Percentiles rank a stretch among this genome's conserved stretches.
Evolutionary conservation across 2,797 vertebrate genomes (phyloP).

Genomic region (Malacoraja senta): DNA sequence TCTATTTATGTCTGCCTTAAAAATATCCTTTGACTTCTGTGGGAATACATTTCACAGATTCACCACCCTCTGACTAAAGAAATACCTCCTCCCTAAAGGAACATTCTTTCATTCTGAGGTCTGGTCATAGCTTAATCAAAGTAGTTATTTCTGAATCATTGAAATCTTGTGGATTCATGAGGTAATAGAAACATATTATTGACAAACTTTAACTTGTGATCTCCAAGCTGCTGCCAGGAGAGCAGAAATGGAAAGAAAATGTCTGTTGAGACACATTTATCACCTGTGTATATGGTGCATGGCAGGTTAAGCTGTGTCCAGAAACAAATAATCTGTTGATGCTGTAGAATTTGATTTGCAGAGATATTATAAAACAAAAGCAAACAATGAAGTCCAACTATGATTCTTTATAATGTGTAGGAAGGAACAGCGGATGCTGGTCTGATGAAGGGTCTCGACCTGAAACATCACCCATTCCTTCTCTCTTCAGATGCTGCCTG

Average conservation of each 20-base stretch:
- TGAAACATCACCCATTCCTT: no score
- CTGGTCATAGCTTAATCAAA: no score
- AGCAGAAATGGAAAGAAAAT: not conserved
- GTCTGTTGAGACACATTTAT: not conserved
- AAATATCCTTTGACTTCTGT: no score
- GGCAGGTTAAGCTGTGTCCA: not conserved
- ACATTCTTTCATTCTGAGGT: no score
- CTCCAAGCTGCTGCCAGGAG: not conserved
- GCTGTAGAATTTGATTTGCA: not conserved
- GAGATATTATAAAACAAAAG: not conserved
- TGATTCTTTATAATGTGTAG: no score
- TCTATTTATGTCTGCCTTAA: no score
- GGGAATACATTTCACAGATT: no score
- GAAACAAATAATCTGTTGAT: not conserved
- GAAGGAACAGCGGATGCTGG: no score
- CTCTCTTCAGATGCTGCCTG: no score
- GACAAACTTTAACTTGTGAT: not conserved
- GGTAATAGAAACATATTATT: not conserved
- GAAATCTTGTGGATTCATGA: not conserved
- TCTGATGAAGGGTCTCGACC: no score
- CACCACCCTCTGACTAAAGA: no score
- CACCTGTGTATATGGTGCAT: not conserved
- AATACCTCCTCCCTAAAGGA: no score
- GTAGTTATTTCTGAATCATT: not conserved
- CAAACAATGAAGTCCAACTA: not conserved